phyloP scores from a whole-genome alignment of 2,888 invertebrate species.

The Strigamia crassipes region DNA sequence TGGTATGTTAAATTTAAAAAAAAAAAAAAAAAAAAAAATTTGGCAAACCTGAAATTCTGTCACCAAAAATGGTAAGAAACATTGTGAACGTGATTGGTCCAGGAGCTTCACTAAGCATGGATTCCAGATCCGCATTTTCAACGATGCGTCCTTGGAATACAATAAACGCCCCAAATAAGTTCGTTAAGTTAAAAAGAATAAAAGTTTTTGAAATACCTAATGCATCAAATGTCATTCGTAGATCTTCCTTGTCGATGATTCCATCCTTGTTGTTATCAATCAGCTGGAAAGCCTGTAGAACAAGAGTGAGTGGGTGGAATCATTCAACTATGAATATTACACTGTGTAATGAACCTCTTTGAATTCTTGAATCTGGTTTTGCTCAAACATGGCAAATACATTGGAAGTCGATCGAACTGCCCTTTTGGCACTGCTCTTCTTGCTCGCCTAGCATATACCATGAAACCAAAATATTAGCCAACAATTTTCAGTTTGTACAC shows the following conservation, averaged over 20 bases:
- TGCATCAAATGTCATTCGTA: slow-evolving; percentile 88
- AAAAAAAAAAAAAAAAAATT: not conserved
- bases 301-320: not conserved
- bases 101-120: slow-evolving; percentile 83
- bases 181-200: not conserved
- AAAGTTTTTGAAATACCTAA: slow-evolving; percentile 63
- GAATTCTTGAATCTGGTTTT: slow-evolving; percentile 94
- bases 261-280: slow-evolving; percentile 97
- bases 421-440: slow-evolving; percentile 65
- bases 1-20: not conserved
- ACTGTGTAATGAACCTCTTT: slow-evolving; percentile 72
- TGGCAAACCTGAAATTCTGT: slow-evolving; percentile 77
- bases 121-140: slow-evolving; percentile 86
- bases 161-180: not conserved
- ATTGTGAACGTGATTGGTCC: slow-evolving; percentile 96
- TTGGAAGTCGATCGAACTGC: slow-evolving; percentile 75
- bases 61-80: slow-evolving; percentile 86
- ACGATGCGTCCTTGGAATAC: slow-evolving; percentile 71
- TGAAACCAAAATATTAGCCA: not conserved
- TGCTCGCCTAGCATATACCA: slow-evolving; percentile 61
- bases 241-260: slow-evolving; percentile 80
- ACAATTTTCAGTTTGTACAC: not conserved
- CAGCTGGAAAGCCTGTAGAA: slow-evolving; percentile 81
- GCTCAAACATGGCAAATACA: slow-evolving; percentile 96
- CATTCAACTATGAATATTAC: not conserved